phyloP scores from a whole-genome alignment of 2,888 invertebrate genomes.

The Anodontia alba region DNA sequence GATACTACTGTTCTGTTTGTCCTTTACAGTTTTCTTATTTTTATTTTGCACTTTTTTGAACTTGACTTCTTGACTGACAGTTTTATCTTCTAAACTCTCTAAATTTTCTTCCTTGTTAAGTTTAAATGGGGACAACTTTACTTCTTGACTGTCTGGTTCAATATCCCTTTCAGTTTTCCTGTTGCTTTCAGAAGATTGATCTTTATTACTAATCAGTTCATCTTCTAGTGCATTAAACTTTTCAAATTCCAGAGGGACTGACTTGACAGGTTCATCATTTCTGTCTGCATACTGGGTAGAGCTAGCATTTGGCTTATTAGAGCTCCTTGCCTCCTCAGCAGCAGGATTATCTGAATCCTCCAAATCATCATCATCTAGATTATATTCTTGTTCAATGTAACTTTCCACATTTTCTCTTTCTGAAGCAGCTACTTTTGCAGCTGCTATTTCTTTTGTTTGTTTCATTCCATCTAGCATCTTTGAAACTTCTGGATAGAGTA shows the following conservation, averaged over 20 bases:
- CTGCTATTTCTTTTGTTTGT: not conserved
- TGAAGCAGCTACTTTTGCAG: not conserved
- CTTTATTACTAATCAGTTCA: not conserved
- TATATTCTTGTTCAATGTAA: slow-evolving; percentile 7
- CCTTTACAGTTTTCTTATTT: not conserved
- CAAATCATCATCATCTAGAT: slow-evolving; percentile 1
- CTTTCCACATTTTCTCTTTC: not conserved
- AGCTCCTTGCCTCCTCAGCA: not conserved
- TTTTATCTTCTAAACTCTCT: not conserved
- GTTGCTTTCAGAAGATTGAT: not conserved
- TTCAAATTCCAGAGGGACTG: not conserved
- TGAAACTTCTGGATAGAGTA: slow-evolving; percentile 49
- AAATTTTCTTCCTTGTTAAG: not conserved
- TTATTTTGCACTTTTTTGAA: not conserved
- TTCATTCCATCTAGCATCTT: not conserved
- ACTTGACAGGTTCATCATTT: not conserved
- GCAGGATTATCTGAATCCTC: not conserved
- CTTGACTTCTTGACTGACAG: not conserved
- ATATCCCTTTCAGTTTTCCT: not conserved
- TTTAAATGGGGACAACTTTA: not conserved
- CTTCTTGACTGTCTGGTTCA: not conserved
- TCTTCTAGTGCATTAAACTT: not conserved
- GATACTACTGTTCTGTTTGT: slow-evolving; percentile 6
- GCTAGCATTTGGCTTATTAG: not conserved
- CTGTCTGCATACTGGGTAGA: not conserved